Base-by-base conservation (phyloP, 2,113 vertebrate genomes). In the Cottus gobio region DNA sequence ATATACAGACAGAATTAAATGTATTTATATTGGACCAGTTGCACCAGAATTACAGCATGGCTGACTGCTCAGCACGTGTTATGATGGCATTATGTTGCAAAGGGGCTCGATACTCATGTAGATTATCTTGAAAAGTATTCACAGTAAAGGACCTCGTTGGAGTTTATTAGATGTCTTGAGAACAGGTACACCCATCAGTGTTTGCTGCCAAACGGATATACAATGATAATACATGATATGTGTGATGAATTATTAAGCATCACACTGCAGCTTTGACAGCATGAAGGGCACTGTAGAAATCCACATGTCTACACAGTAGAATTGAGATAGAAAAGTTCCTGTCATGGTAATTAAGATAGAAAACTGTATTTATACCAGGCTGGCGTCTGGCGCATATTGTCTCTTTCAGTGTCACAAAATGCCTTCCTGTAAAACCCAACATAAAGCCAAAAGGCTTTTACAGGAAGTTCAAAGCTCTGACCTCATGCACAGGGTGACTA, bases 221-320 rank as follows among this genome's bases (percentile, higher is more conserved):
- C 54, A 78, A 75, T 68, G 50, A n/a, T 52, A n/a, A 9, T 7
- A 50, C 22, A n/a, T 22, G 2, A 85, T 60, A 60, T 31, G 56
- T 68, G 6, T 70, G 77, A 65, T 87, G 67, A 89, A 90, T 92
- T 81, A 90, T 87, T 89, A 22, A 85, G 48, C 56, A 39, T 86
- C 71, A 60, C 60, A 50, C 75, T 86, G 83, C 81, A 88, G 79
- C 50, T 68, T 48, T 85, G 87, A 69, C 84, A 80, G 68, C 61
- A 57, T 10, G 16, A 9, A 48, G 42, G 57, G 13, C 9, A 22
- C 44, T 56, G 48, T 48, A 24, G 26, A 76, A 31, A 77, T 28
- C 46, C 44, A 63, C 62, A 62, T 30, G 56, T 67, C 26, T 74
- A 46, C 26, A 62, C 18, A 1, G 30, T 2, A 10, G 16, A 50